Evolutionary conservation across 2,113 vertebrate species (phyloP).

Genomic region (Hiodon tergisus): DNA sequence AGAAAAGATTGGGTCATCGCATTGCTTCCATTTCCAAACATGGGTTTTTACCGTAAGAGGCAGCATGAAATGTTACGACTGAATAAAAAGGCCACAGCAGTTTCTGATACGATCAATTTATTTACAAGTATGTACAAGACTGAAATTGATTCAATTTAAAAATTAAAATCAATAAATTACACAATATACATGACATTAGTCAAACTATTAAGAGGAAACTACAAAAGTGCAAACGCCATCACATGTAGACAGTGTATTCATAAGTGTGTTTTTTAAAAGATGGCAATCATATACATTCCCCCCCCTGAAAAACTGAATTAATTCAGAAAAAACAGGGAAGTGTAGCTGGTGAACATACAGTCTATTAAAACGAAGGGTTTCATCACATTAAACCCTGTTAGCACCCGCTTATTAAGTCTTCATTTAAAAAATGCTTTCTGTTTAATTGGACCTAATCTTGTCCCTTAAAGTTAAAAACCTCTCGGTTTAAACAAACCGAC

Average conservation of each 20-base stretch:
- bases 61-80: not conserved
- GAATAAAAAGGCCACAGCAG: not conserved
- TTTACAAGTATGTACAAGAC: constrained; percentile 7
- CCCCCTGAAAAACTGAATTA: too few relatives aligned
- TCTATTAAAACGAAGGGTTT: too few relatives aligned
- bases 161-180: constrained; percentile 23
- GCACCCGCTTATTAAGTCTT: too few relatives aligned
- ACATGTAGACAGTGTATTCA: not conserved
- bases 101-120: constrained; percentile 1
- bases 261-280: not conserved
- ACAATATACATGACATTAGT: constrained; percentile 18
- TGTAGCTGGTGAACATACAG: too few relatives aligned
- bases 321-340: too few relatives aligned
- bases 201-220: not conserved
- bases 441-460: too few relatives aligned
- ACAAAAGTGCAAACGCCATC: constrained; percentile 12
- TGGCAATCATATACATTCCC: too few relatives aligned
- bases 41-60: not conserved
- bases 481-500: too few relatives aligned
- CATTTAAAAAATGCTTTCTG: too few relatives aligned
- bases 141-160: constrained; percentile 12
- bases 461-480: too few relatives aligned
- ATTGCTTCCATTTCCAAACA: not conserved
- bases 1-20: not conserved
- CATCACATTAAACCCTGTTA: too few relatives aligned